A percentile compares a stretch with the other conserved stretches of the same genome.
phyloP scores from a whole-genome alignment of 2,888 invertebrate species.

The Volucella bombylans region DNA sequence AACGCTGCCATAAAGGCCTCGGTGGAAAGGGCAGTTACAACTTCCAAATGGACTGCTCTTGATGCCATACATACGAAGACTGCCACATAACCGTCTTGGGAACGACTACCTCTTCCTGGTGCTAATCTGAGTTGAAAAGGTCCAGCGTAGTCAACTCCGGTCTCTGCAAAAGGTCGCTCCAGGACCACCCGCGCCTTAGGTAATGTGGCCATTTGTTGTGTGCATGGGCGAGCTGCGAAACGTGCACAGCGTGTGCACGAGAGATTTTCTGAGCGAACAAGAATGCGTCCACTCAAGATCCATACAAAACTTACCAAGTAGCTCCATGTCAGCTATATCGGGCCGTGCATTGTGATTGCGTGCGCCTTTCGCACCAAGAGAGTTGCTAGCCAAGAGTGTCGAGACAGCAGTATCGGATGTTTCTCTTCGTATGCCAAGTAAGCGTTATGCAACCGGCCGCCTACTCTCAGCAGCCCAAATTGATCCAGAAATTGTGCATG shows the following conservation, averaged over 20 bases:
- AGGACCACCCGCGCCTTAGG: too few relatives aligned
- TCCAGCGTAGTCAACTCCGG: slow-evolving; percentile 9
- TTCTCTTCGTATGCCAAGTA: slow-evolving; percentile 13
- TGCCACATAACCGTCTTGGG: slow-evolving; percentile 1
- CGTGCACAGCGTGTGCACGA: background rate
- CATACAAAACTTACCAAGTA: slow-evolving; percentile 20
- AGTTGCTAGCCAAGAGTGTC: slow-evolving; percentile 24
- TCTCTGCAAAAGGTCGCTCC: too few relatives aligned
- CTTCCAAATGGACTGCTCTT: background rate
- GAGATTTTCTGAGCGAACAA: background rate
- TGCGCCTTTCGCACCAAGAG: slow-evolving; percentile 10
- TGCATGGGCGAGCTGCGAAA: background rate
- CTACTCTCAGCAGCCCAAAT: slow-evolving; percentile 5
- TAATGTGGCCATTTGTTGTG: too few relatives aligned
- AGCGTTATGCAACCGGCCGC: slow-evolving; percentile 6
- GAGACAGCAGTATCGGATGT: slow-evolving; percentile 18
- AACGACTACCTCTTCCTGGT: too few relatives aligned
- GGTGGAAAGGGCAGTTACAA: background rate
- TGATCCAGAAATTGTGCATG: slow-evolving; percentile 16
- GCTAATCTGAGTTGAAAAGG: slow-evolving; percentile 1
- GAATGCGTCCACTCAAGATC: background rate
- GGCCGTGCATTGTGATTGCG: background rate
- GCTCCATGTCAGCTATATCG: background rate
- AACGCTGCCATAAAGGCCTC: slow-evolving; percentile 12
- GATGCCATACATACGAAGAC: slow-evolving; percentile 6